Evolutionary conservation across 2,797 vertebrate genomes (phyloP).

Genomic region (Apodemus agrarius): DNA sequence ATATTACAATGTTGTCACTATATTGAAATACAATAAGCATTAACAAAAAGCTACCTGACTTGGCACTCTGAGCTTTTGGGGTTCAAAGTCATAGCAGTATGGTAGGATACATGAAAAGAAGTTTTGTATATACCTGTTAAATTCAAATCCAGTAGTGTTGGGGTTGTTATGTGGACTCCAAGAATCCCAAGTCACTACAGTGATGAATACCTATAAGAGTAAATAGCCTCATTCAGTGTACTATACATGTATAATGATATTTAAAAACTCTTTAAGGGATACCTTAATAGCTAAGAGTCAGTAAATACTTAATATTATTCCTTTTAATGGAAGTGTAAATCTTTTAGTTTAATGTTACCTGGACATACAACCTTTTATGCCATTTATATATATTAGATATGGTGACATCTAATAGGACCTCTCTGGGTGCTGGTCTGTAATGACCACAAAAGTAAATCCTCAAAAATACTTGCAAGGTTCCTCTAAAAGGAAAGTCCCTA

Average conservation of each 20-base stretch:
- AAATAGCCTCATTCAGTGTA: neutral
- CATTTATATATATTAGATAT: neutral
- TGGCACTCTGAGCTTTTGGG: neutral
- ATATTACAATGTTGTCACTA: conserved; percentile 33
- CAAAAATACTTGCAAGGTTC: conserved; percentile 14
- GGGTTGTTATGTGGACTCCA: conserved; percentile 4
- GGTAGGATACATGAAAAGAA: conserved; percentile 15
- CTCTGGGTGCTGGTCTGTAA: neutral
- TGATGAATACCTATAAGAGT: neutral
- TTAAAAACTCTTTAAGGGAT: neutral
- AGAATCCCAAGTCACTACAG: neutral
- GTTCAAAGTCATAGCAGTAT: conserved; percentile 18
- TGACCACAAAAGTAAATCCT: neutral
- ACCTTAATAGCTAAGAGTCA: conserved; percentile 21
- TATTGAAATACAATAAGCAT: conserved; percentile 17
- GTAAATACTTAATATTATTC: neutral
- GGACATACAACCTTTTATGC: neutral
- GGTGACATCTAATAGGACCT: neutral
- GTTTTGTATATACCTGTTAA: conserved; percentile 1
- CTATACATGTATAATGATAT: conserved; percentile 27
- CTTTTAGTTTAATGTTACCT: neutral
- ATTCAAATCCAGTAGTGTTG: neutral
- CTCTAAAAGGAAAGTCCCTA: neutral
- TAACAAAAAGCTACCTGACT: neutral
- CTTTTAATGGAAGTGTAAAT: conserved; percentile 11